These are phyloP conservation scores for Caenorhabditis wallacei DNA, from an alignment of 2,888 invertebrate genomes.

Conservation along the genomic window DNA sequence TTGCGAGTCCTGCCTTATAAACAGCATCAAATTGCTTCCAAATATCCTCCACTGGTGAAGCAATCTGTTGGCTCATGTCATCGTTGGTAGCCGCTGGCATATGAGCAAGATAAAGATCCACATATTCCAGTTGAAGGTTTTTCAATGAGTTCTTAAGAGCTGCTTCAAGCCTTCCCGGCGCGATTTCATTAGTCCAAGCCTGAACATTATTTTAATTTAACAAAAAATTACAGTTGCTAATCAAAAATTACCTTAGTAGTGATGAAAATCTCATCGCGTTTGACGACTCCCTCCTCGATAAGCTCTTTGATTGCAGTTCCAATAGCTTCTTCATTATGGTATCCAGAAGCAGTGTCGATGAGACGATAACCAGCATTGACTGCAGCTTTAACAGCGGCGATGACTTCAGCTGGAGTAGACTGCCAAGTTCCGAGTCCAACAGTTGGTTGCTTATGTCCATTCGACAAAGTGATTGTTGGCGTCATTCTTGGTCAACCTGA, in stretches of 20 bases:
- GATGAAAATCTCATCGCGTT: conserved; percentile 90
- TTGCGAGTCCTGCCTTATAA: conserved; percentile 88
- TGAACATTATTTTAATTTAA: not conserved
- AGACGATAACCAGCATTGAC: conserved; percentile 90
- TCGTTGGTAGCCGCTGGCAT: conserved; percentile 86
- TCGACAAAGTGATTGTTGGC: conserved; percentile 59
- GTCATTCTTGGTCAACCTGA: not conserved
- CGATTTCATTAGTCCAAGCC: conserved; percentile 63
- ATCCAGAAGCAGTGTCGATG: conserved; percentile 90
- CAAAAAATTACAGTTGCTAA: not conserved
- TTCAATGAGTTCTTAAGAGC: conserved; percentile 84
- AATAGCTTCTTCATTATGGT: conserved; percentile 89
- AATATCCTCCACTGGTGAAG: conserved; percentile 73
- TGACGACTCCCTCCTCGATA: conserved; percentile 87
- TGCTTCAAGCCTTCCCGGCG: conserved; percentile 62
- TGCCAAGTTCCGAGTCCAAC: conserved; percentile 79
- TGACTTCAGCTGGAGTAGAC: conserved; percentile 86
- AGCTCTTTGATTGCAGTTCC: conserved; percentile 89
- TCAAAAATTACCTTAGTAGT: conserved; percentile 87
- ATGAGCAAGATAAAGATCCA: conserved; percentile 92
- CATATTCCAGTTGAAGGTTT: conserved; percentile 89
- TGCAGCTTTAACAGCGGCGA: conserved; percentile 88
- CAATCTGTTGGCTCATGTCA: conserved; percentile 53
- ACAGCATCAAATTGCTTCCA: conserved; percentile 83
- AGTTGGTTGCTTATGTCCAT: conserved; percentile 75